Evolutionary conservation across 2,888 invertebrate genomes (phyloP).

Genomic region (Oxytorus armatus): DNA sequence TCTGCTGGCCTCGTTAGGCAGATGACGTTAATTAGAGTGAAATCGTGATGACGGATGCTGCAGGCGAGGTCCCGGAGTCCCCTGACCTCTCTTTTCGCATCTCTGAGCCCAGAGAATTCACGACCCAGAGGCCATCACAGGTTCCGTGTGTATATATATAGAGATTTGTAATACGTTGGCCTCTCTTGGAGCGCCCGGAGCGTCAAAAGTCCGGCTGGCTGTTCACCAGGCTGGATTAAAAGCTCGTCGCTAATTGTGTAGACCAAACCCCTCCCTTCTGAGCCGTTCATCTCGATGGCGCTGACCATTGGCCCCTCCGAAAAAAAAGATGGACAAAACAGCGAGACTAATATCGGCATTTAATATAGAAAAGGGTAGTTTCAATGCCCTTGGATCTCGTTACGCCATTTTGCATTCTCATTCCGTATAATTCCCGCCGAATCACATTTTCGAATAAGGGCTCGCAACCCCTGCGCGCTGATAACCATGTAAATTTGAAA

Average conservation of each 20-base stretch:
- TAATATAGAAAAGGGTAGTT: slow-evolving; percentile 4
- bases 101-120: slow-evolving; percentile 42
- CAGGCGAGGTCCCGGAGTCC: slow-evolving; percentile 52
- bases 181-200: slow-evolving; percentile 10
- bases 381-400: slow-evolving; percentile 51
- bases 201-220: slow-evolving; percentile 43
- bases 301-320: slow-evolving; percentile 46
- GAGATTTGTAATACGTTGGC: background rate
- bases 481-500: too few species aligned
- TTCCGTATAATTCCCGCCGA: slow-evolving; percentile 20
- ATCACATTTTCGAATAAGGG: too few species aligned
- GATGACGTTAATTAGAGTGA: slow-evolving; percentile 68
- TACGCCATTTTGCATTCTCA: slow-evolving; percentile 59
- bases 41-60: slow-evolving; percentile 67
- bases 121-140: slow-evolving; percentile 13
- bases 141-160: background rate
- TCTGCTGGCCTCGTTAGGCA: slow-evolving; percentile 62
- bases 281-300: slow-evolving; percentile 40
- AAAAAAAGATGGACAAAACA: slow-evolving; percentile 50
- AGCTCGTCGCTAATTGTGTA: slow-evolving; percentile 64
- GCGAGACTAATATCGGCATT: slow-evolving; percentile 37
- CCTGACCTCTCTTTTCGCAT: slow-evolving; percentile 65
- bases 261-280: slow-evolving; percentile 33
- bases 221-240: slow-evolving; percentile 65
- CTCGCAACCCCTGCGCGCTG: too few species aligned